phyloP scores from a whole-genome alignment of 2,797 vertebrate genomes.

The Falco biarmicus region DNA sequence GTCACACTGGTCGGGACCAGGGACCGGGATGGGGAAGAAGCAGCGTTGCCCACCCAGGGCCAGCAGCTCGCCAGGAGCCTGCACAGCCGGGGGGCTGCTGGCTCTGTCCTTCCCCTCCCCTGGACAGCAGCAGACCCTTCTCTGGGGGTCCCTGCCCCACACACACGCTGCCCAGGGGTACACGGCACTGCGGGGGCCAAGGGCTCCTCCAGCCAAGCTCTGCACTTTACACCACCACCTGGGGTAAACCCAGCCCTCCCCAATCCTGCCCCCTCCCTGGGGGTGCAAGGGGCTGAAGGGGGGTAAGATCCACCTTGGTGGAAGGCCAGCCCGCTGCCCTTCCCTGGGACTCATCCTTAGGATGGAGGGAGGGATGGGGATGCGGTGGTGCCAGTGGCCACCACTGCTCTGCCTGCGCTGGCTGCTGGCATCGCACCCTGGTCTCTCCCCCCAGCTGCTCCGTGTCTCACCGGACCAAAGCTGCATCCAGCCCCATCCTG shows the following conservation, averaged over 20 bases:
- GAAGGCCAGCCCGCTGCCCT: neutral
- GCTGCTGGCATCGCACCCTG: neutral
- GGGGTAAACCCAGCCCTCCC: neutral
- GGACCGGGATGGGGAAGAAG: neutral
- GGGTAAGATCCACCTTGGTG: neutral
- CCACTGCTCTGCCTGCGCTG: accelerated
- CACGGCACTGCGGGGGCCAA: neutral
- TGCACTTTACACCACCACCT: accelerated
- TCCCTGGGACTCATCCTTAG: neutral
- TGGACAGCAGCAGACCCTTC: accelerated
- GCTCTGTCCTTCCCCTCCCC: neutral
- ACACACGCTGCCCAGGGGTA: accelerated
- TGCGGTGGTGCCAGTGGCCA: neutral
- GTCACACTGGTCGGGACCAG: neutral
- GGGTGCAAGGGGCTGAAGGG: neutral
- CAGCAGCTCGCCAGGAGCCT: neutral
- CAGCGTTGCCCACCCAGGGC: neutral
- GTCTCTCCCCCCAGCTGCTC: neutral
- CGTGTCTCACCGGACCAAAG: neutral
- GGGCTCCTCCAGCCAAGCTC: neutral
- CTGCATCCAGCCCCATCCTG: neutral
- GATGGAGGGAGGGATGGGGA: neutral
- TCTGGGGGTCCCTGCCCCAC: accelerated
- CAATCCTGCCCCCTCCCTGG: accelerated
- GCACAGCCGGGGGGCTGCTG: neutral